Base-by-base conservation (phyloP, 2,888 invertebrate genomes). In the Drosophila histrio region DNA sequence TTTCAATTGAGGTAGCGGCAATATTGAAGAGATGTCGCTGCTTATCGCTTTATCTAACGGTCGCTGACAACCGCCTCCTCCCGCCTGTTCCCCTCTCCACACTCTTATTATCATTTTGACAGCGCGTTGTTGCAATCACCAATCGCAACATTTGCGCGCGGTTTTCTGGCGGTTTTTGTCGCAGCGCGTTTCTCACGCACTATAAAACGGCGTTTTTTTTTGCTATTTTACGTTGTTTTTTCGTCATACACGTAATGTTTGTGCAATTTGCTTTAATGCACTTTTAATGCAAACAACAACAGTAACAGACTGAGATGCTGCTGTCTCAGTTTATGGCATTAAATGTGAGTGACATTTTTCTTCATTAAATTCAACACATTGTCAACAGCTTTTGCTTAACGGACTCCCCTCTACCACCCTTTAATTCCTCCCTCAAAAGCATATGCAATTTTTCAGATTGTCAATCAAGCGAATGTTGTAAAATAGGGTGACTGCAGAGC, bases 291-390 rank as follows among this genome's bases (percentile, higher is more conserved):
- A 67, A 67, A 67, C 59, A 69, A 46, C 60, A 59, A 49, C 57
- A 57, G 15, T 49, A 46, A 46, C 63, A 36, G 32, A 44, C 21
- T 36, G 44, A 11, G 2, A 19, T 24, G 53, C 43, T 49, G 54
- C 57, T 58, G 73, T 46, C 66, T 46, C 66, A 56, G 63, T 61
- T 70, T 58, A 59, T 65, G 65, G 66, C 74, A 77, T 50, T 64
- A 64, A 67, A 64, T 59, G 76, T 67, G 78, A 78, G 57, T 74
- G 77, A 78, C 78, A 77, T 74, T 72, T 77, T 63, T 77, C 75
- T 75, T 77, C 77, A 77, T 77, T 71, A 67, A 78, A 78, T 71
- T 71, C 36, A 71, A 74, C 78, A 78, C 67, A 71, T 78, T 77
- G 77, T 78, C 77, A 75, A 57, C 77, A 71, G 64, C 61, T 50